phyloP scores from a whole-genome alignment of 35 echinoderm and acorn worm genomes.

The Ophiothrix spiculata region DNA sequence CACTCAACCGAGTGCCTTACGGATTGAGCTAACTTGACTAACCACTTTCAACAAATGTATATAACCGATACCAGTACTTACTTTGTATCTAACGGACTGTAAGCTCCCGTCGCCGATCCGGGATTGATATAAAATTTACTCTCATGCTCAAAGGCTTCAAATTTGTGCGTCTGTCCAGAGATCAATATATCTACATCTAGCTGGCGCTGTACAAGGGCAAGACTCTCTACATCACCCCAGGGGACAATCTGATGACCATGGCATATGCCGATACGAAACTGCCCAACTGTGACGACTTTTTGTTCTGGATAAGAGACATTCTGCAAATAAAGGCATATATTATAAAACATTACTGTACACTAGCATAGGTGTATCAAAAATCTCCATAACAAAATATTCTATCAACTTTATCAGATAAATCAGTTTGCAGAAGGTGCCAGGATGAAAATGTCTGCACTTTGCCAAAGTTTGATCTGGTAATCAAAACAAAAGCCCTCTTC shows the following conservation, averaged over 20 bases:
- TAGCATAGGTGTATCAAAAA: no score
- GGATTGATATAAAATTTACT: slow-evolving; percentile 99
- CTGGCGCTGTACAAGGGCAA: slow-evolving; percentile 90
- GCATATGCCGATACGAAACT: slow-evolving; percentile 96
- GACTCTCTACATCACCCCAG: slow-evolving; percentile 95
- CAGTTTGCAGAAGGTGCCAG: no score
- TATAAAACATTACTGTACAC: no score
- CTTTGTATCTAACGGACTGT: slow-evolving; percentile 63
- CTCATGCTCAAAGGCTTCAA: slow-evolving; percentile 99
- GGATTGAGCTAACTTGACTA: no score
- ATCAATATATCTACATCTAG: slow-evolving; percentile 98
- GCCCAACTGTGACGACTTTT: slow-evolving; percentile 97
- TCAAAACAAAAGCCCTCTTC: no score
- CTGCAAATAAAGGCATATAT: slow-evolving; percentile 45
- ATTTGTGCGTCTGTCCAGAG: slow-evolving; percentile 98
- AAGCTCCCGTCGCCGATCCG: slow-evolving; percentile 94
- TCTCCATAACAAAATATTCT: no score
- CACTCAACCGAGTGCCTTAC: no score
- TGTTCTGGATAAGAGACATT: slow-evolving; percentile 95
- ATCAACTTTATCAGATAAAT: no score
- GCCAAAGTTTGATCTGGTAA: no score
- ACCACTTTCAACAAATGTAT: no score
- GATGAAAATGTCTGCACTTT: no score
- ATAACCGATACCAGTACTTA: no score
- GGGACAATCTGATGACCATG: slow-evolving; percentile 98